Evolutionary conservation across 2,113 vertebrate genomes (phyloP).

Genomic region (Myanophis thanlyinensis): DNA sequence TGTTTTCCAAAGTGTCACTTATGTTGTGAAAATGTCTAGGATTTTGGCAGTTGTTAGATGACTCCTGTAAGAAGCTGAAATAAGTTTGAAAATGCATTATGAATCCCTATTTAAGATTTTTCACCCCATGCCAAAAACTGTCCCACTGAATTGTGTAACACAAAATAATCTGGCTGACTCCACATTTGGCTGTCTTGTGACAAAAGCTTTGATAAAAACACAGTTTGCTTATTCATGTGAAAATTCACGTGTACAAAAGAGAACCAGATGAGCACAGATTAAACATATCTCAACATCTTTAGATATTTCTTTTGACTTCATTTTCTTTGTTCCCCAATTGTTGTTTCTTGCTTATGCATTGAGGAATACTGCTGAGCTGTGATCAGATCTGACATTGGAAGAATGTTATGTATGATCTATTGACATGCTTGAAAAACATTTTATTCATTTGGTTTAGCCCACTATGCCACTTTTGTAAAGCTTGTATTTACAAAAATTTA

Average conservation of each 20-base stretch:
- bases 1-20: neutral
- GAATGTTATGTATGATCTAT: neutral
- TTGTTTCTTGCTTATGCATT: neutral
- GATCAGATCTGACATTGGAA: neutral
- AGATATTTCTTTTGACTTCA: neutral
- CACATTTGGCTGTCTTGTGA: neutral
- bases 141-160: neutral
- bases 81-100: neutral
- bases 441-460: neutral
- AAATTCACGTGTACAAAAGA: neutral
- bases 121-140: neutral
- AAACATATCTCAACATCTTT: neutral
- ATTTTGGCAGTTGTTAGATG: neutral
- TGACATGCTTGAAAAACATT: neutral
- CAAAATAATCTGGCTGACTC: neutral
- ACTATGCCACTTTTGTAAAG: neutral
- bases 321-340: neutral
- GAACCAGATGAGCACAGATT: neutral
- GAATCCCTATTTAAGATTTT: neutral
- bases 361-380: neutral
- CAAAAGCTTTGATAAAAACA: neutral
- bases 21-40: neutral
- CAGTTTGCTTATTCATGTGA: neutral
- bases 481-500: too few relatives aligned
- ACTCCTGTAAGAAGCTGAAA: neutral